phyloP scores from a whole-genome alignment of 2,113 vertebrate genomes.

The Eupsittula cactorum region DNA sequence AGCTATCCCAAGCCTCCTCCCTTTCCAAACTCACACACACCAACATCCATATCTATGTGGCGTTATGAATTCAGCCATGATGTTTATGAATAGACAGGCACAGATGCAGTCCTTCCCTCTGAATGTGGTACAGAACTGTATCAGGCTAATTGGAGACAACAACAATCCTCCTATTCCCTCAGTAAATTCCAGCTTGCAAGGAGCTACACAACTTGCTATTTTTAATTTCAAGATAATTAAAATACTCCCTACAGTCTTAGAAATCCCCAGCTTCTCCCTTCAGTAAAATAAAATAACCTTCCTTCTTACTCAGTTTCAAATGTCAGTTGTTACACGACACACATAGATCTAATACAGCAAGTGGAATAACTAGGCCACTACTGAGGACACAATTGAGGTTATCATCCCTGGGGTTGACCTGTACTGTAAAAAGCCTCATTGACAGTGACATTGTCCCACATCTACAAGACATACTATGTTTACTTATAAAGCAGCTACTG shows the following conservation, averaged over 20 bases:
- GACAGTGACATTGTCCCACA: background rate
- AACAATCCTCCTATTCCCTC: background rate
- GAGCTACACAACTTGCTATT: background rate
- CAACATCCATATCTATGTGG: accelerated
- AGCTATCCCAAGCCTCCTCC: background rate
- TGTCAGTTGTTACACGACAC: background rate
- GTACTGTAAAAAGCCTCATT: background rate
- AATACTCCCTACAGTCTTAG: conserved; percentile 5
- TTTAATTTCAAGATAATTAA: conserved; percentile 58
- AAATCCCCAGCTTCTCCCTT: background rate
- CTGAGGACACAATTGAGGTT: conserved; percentile 27
- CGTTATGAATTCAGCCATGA: background rate
- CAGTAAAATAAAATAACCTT: conserved; percentile 8
- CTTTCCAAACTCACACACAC: background rate
- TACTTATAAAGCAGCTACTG: background rate
- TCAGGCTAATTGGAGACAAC: background rate
- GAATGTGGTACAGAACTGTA: background rate
- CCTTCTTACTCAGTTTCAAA: conserved; percentile 4
- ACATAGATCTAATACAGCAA: background rate
- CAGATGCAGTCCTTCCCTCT: background rate
- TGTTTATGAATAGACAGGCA: background rate
- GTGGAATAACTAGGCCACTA: conserved; percentile 5
- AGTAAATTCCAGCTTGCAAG: background rate
- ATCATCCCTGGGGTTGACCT: background rate
- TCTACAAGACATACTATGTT: background rate